Evolutionary conservation across 2,888 invertebrate species (phyloP), one percentile per base, ranked within the genome.

Genomic region (Mesopsocus fuscifrons): DNA sequence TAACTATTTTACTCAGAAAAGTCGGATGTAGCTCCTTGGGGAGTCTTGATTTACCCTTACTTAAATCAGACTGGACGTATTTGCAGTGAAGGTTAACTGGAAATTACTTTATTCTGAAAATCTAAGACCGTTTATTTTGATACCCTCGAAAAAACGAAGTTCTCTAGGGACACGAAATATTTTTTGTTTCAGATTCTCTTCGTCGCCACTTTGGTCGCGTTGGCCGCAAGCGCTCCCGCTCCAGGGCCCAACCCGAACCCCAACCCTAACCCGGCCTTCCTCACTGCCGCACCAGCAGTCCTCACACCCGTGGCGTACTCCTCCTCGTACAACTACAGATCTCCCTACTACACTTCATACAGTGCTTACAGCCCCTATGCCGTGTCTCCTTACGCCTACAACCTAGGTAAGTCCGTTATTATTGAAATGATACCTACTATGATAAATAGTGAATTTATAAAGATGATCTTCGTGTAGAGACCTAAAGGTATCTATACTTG

Each of bases 361-460:
- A 18, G 41, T 3, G 31, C 41, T 11, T 41, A 41, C 20, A 34
- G 23, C 26, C 30, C 38, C 11, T 33, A 15, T 34, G n/a, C n/a
- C n/a, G n/a, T n/a, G n/a, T 40, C 30, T 20, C 43, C 45, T 16
- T 45, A 45, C 35, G 41, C 18, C 33, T 44, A 44, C 44, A 18
- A 21, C 18, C 32, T 26, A 26, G 44, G 40, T 40, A 6, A 31
- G 40, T 38, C 5, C 41, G 17, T 23, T 2, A 11, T 17, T 42
- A 34, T 33, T n/a, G n/a, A n/a, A n/a, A n/a, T n/a, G n/a, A n/a
- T n/a, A n/a, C n/a, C n/a, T n/a, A n/a, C n/a, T n/a, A n/a, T n/a
- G n/a, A n/a, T n/a, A n/a, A n/a, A n/a, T n/a, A n/a, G n/a, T n/a
- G n/a, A n/a, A n/a, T n/a, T n/a, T n/a, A n/a, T n/a, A n/a, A n/a